Base-by-base conservation (phyloP, 2,888 invertebrate species). In the Spodoptera littoralis region DNA sequence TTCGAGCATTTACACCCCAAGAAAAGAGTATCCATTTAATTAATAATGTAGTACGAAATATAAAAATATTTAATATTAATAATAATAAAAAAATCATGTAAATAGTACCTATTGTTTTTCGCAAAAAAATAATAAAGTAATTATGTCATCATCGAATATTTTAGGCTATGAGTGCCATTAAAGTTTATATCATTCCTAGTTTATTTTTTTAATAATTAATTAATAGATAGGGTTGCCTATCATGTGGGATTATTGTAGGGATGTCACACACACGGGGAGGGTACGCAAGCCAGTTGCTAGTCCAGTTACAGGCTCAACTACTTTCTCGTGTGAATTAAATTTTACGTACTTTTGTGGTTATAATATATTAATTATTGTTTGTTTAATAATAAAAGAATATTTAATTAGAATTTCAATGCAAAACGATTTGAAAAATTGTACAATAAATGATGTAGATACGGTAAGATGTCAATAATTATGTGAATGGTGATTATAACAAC, bases 151-250 rank as follows among this genome's bases (percentile, higher is more conserved):
- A 77, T 81, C 82, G 83, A 70, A 90, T 91, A 91, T 88, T 89
- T 83, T 90, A 93, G 93, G 93, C 93, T 92, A 90, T 89, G 90
- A 90, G 93, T 94, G 93, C 93, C 93, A 94, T 94, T 91, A 87
- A 88, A 84, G 84, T 86, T 87, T 88, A 86, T 86, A 86, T 88
- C 81, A 83, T 88, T 84, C 83, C 85, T 80, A 79, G 84, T 82
- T 82, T 81, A 80, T 80, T 78, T 79, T 80, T 81, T 69, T 77
- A 76, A 79, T 36, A 79, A 66, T 70, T 70, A 72, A 66, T 41
- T 54, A 30, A 36, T 71, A 65, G 65, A 60, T 71, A 43, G 65
- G 65, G 44, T 42, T 57, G 53, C 62, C 44, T 74, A 56, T 62
- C 53, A 57, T 2, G 9, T 42, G 55, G 52, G 46, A 53, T 4